Evolutionary conservation across 2,888 invertebrate species (phyloP), one percentile per base, ranked within the genome.

Genomic region (Scaptomyza tumidula): DNA sequence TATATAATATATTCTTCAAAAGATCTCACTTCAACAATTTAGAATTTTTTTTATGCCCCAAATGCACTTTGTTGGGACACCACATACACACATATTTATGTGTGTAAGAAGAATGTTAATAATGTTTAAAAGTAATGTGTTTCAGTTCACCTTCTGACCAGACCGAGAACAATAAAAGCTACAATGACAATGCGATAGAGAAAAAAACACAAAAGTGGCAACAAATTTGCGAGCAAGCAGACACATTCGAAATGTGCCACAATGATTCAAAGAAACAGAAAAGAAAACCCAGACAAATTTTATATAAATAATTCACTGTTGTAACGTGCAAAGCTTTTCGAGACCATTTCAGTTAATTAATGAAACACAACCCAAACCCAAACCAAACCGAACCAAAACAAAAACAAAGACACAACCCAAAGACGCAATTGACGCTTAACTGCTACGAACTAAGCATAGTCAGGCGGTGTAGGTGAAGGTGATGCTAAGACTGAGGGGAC

Each of bases 301-400:
- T 77, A 80, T 82, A 89, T 90, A 90, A 90, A 90, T 90, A 87
- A 90, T 90, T 88, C 86, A 90, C 87, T 85, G 79, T 89, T 89
- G 88, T 90, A 89, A 90, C 90, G 90, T 90, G 88, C 80, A 84
- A 89, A 90, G 76, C 88, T 88, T 85, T 75, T 77, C 76, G 86
- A 75, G 82, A 81, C 70, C 72, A 78, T 90, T 90, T 86, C 74
- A 81, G 88, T 90, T 90, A 90, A 90, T 90, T 90, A 90, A 90
- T 81, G 87, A 88, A 89, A 81, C 80, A 78, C 84, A 87, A 79
- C 75, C 72, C 70, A 67, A 68, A 54, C 72, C 50, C 68, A 68
- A 41, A 16, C 14, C 0, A 39, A 39, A 10, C n/a, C n/a, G n/a
- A n/a, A n/a, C 72, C 50, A 70, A 68, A 41, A 16, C 14, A 1